Evolutionary conservation across 2,888 invertebrate genomes (phyloP).

Genomic region (Notocelia uddmanniana): DNA sequence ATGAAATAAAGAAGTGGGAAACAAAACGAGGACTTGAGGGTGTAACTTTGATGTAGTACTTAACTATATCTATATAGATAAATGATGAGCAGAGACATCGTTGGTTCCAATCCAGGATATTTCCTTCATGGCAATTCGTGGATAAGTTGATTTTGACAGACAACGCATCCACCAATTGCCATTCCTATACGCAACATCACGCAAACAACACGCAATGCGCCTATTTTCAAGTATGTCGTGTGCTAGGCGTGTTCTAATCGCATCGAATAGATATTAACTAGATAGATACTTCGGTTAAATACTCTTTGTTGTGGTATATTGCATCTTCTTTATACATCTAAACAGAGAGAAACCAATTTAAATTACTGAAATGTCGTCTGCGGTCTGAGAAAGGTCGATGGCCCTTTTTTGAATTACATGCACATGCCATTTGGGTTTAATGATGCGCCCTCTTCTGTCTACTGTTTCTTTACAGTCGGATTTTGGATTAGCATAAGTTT

Average conservation of each 20-base stretch:
- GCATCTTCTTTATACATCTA: slow-evolving; percentile 11
- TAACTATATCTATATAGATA: too few relatives aligned
- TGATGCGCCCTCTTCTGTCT: background rate
- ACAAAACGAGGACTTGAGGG: too few relatives aligned
- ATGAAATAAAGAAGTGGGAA: too few relatives aligned
- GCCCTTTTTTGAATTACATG: slow-evolving; percentile 16
- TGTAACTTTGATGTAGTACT: too few relatives aligned
- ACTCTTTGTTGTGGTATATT: slow-evolving; percentile 20
- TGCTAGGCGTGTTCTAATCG: background rate
- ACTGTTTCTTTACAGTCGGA: background rate
- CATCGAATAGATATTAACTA: slow-evolving; percentile 10
- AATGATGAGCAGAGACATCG: too few relatives aligned
- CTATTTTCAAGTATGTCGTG: background rate
- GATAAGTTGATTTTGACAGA: too few relatives aligned
- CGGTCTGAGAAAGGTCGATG: background rate
- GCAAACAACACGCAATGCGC: too few relatives aligned
- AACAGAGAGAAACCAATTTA: slow-evolving; percentile 19
- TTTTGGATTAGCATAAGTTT: slow-evolving; percentile 1
- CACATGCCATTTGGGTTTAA: background rate
- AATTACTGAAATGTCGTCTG: slow-evolving; percentile 12
- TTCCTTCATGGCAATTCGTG: too few relatives aligned
- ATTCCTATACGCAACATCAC: too few relatives aligned
- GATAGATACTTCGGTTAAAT: slow-evolving; percentile 1
- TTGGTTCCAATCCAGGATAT: too few relatives aligned
- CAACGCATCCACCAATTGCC: too few relatives aligned